These are phyloP conservation scores for Gambelia wislizenii DNA, from an alignment of 2,797 vertebrate species.

Conservation along the genomic window DNA sequence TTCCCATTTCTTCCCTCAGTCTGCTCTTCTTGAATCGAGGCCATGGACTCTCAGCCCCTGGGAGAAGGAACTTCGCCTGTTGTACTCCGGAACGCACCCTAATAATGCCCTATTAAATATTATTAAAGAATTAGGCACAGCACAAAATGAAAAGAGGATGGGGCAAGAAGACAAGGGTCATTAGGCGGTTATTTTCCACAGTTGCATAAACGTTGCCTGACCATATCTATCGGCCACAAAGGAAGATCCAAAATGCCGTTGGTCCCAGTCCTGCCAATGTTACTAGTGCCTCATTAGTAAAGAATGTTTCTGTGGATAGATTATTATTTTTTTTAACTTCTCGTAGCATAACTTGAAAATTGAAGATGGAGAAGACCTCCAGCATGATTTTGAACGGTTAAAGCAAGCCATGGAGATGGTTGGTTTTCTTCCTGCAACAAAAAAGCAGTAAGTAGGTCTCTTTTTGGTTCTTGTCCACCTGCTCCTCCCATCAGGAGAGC, in stretches of 20 bases:
- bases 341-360: constrained; percentile 95
- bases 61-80: neutral
- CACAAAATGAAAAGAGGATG: neutral
- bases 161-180: neutral
- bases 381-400: constrained; percentile 95
- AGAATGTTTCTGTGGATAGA: neutral
- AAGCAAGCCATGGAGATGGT: constrained; percentile 99
- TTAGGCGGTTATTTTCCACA: neutral
- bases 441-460: constrained; percentile 89
- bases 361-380: constrained; percentile 95
- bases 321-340: neutral
- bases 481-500: neutral
- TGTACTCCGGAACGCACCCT: neutral
- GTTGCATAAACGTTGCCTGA: no score
- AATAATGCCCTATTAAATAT: no score
- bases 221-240: no score
- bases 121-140: neutral
- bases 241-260: neutral
- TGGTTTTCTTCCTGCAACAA: constrained; percentile 95
- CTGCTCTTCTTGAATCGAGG: no score
- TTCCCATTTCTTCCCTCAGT: no score
- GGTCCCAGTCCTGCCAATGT: neutral
- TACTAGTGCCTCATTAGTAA: neutral
- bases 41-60: no score
- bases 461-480: neutral